A percentile compares a stretch with the other conserved stretches of the same genome.
phyloP scores from a whole-genome alignment of 2,888 invertebrate genomes.

The Ditula angustiorana region DNA sequence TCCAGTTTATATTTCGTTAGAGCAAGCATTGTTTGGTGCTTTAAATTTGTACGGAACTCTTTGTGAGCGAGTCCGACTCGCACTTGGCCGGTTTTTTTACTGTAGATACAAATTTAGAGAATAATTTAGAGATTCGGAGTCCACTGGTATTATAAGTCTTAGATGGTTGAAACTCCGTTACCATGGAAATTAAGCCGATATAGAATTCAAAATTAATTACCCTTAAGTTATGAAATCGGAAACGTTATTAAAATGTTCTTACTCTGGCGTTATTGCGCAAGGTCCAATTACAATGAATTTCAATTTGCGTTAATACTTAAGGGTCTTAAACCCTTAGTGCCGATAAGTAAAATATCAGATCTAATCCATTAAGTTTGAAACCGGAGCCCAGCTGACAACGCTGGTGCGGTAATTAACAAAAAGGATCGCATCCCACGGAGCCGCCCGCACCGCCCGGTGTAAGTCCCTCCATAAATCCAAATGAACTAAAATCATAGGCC shows the following conservation, averaged over 20 bases:
- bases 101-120: too few species aligned
- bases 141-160: not conserved
- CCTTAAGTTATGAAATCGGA: conserved; percentile 18
- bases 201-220: conserved; percentile 9
- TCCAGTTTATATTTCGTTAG: too few species aligned
- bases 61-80: too few species aligned
- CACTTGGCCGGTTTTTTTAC: too few species aligned
- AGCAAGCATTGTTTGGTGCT: too few species aligned
- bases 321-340: conserved; percentile 54
- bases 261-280: conserved; percentile 29
- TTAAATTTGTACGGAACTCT: too few species aligned
- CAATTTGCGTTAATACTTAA: conserved; percentile 66
- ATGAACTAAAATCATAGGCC: conserved; percentile 68
- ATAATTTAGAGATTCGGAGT: not conserved
- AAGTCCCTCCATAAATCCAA: conserved; percentile 57
- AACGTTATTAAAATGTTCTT: conserved; percentile 17
- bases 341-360: conserved; percentile 51
- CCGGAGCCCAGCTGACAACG: conserved; percentile 54
- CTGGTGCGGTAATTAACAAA: conserved; percentile 64
- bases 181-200: not conserved
- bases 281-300: conserved; percentile 49
- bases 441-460: conserved; percentile 37
- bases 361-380: conserved; percentile 67
- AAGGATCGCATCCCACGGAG: conserved; percentile 52
- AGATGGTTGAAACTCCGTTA: not conserved